Evolutionary conservation across 2,797 vertebrate genomes (phyloP).

Genomic region (Pseudomugil gertrudae): DNA sequence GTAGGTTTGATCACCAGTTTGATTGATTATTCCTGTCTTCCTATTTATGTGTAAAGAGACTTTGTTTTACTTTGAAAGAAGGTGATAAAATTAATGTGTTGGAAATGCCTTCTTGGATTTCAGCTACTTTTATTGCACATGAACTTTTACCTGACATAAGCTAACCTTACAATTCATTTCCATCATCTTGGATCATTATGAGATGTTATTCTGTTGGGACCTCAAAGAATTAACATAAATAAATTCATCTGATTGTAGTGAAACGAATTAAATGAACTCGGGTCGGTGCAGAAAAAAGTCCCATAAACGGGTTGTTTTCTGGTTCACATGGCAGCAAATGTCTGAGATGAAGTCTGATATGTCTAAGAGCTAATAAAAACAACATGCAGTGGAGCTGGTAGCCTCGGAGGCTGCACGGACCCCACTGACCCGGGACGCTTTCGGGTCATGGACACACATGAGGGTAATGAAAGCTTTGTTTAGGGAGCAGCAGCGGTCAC

Average conservation of each 20-base stretch:
- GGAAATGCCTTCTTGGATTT: neutral
- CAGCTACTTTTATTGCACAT: neutral
- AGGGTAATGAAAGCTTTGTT: conserved; percentile 67
- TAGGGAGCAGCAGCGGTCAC: conserved; percentile 50
- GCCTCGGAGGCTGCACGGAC: conserved; percentile 19
- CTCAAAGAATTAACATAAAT: neutral
- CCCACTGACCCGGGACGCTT: conserved; percentile 62
- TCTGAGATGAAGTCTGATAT: conserved; percentile 16
- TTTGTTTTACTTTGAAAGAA: neutral
- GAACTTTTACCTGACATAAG: neutral
- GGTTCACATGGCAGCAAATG: neutral
- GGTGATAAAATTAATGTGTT: neutral
- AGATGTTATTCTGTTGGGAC: neutral
- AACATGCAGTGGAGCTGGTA: conserved; percentile 21
- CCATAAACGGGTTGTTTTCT: neutral
- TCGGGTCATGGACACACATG: conserved; percentile 69
- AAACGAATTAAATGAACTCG: neutral
- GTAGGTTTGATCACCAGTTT: neutral
- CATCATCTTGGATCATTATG: neutral
- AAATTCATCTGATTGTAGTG: neutral
- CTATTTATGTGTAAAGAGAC: neutral
- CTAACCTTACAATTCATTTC: neutral
- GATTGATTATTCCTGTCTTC: neutral
- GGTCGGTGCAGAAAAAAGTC: neutral
- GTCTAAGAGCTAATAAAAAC: conserved; percentile 42